Evolutionary conservation across 2,113 vertebrate species (phyloP).

Genomic region (Micronycteris hirsuta): DNA sequence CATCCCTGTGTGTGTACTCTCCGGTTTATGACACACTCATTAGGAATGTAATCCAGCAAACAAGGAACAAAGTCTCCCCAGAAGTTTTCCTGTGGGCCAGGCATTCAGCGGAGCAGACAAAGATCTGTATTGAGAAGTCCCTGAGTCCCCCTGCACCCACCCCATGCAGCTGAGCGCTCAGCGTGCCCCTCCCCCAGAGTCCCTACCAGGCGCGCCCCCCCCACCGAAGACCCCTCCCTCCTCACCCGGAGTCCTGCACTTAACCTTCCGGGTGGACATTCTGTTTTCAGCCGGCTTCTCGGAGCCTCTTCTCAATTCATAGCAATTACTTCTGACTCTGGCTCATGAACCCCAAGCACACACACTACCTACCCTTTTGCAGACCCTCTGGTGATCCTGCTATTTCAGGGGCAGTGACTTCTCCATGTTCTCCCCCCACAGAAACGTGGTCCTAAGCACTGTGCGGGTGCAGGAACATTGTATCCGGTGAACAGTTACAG

Average conservation of each 20-base stretch:
- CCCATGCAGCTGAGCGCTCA: background rate
- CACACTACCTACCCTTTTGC: too few species aligned
- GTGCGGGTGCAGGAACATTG: too few species aligned
- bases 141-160: background rate
- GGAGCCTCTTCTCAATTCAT: background rate
- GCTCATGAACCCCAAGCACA: background rate
- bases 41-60: constrained; percentile 6
- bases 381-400: too few species aligned
- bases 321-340: background rate
- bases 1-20: background rate
- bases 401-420: too few species aligned
- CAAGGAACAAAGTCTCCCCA: background rate
- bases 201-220: background rate
- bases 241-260: background rate
- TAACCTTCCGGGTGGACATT: background rate
- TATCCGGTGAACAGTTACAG: too few species aligned
- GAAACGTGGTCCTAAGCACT: too few species aligned
- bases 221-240: accelerated
- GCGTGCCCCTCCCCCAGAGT: too few species aligned
- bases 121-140: background rate
- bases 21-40: background rate
- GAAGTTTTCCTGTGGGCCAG: background rate
- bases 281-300: background rate
- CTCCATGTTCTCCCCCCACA: too few species aligned
- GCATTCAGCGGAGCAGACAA: background rate